Base-by-base conservation (phyloP, 2,113 vertebrate genomes). In the Leptobrachium ailaonicum region DNA sequence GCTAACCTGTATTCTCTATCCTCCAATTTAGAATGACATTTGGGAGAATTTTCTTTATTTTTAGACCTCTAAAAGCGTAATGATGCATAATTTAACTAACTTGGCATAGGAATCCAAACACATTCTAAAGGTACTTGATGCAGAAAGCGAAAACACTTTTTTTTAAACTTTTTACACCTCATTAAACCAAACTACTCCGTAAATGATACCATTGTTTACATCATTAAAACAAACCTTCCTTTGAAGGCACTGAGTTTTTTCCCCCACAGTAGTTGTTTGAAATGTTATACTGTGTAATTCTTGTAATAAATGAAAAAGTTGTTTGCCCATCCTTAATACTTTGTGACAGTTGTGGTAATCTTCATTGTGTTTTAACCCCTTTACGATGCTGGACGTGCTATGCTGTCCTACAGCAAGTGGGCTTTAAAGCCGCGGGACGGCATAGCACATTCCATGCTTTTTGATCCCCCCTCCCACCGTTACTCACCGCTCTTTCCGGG, bases 121-220 rank as follows among this genome's bases (percentile, higher is more conserved):
- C 58, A 44, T 7, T 53, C 43, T 50, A 71, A 79, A 79, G 41
- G 14, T 71, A 72, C 58, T 79, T 66, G 60, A 72, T 64, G 69
- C 77, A 72, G 43, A 71, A 50, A 56, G 69, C 69, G 63, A 79
- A 71, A 71, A 60, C 43, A n/a, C 56, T 71, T 79, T 64, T 45
- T 32, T 32, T 32, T 32, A 32, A 32, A 32, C 20, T 32, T 32
- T 72, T 63, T 79, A 64, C 43, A 78, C 43, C 77, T 79, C 77
- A 79, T 79, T 79, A 79, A 79, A 79, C 44, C 70, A 66, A 79
- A 79, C 44, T 66, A 47, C 77, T 64, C 11, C 54, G 77, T 32
- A 79, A 64, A 79, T 79, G 62, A 79, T 72, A 72, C 77, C 43
- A 73, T 66, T 79, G 70, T 79, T 79, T 79, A 73, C 69, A 79